These are phyloP conservation scores for Hepsetus odoe DNA, from an alignment of 2,113 vertebrate species.

Conservation along the genomic window DNA sequence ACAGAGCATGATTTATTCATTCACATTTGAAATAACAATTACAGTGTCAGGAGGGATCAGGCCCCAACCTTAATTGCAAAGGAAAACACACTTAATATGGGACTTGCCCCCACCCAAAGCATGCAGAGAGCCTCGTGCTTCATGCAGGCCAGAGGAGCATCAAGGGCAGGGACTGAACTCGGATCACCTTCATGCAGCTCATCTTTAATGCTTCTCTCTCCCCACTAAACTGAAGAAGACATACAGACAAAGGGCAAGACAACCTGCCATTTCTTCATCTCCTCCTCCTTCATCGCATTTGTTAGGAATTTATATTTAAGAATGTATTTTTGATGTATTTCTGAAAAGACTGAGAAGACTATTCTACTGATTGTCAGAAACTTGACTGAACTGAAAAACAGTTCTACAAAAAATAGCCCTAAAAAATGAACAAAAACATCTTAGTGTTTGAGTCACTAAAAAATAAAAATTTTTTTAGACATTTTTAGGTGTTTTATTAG, in stretches of 20 bases:
- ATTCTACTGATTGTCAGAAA: too few relatives aligned
- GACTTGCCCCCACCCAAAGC: conserved; percentile 69
- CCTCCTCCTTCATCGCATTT: not conserved
- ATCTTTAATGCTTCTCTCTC: conserved; percentile 2
- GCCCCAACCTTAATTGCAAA: conserved; percentile 87
- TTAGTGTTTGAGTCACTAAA: too few relatives aligned
- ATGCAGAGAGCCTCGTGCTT: conserved; percentile 22
- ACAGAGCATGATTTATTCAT: conserved; percentile 93
- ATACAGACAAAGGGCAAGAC: not conserved
- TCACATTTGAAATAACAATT: conserved; percentile 94
- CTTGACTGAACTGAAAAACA: too few relatives aligned
- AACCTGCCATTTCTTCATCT: conserved; percentile 2
- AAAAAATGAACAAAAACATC: too few relatives aligned
- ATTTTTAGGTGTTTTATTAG: too few relatives aligned
- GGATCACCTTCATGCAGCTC: not conserved
- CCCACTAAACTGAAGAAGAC: not conserved
- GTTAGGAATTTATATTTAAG: too few relatives aligned
- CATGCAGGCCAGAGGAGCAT: conserved; percentile 3
- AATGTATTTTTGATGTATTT: too few relatives aligned
- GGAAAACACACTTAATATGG: conserved; percentile 83
- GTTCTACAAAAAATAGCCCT: too few relatives aligned
- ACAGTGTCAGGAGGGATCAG: conserved; percentile 84
- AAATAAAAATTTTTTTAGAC: too few relatives aligned
- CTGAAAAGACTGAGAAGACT: too few relatives aligned
- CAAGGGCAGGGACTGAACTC: not conserved